phyloP scores from a whole-genome alignment of 2,888 invertebrate genomes.

The Drosophila meridiana region DNA sequence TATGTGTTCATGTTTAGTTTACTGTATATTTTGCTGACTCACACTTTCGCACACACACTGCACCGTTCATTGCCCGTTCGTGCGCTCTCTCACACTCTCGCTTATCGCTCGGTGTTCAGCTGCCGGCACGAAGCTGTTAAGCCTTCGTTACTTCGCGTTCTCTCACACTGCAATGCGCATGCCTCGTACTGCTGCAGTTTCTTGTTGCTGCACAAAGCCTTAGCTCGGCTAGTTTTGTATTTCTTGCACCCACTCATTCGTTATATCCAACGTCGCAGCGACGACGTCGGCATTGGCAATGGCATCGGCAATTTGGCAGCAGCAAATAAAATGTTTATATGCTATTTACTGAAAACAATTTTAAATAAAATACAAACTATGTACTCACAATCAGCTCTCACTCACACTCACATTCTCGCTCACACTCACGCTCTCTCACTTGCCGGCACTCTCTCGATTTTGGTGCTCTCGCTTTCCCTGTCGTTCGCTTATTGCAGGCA shows the following conservation, averaged over 20 bases:
- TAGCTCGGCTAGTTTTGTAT: conserved; percentile 41
- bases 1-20: conserved; percentile 80
- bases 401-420: conserved; percentile 24
- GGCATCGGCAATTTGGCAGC: conserved; percentile 62
- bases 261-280: conserved; percentile 39
- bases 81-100: conserved; percentile 41
- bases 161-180: conserved; percentile 62
- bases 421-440: conserved; percentile 21
- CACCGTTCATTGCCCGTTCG: conserved; percentile 43
- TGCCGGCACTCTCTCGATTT: conserved; percentile 17
- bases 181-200: conserved; percentile 63
- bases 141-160: conserved; percentile 39
- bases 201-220: conserved; percentile 47
- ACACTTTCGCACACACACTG: conserved; percentile 42
- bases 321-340: conserved; percentile 80
- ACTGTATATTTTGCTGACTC: conserved; percentile 74
- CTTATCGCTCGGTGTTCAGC: not conserved
- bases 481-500: conserved; percentile 49
- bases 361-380: conserved; percentile 77
- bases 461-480: conserved; percentile 25
- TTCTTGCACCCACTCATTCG: conserved; percentile 48
- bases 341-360: conserved; percentile 80
- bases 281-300: conserved; percentile 11
- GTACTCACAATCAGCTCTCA: conserved; percentile 24
- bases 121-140: conserved; percentile 18